Percentiles rank a stretch among this genome's conserved stretches.
phyloP scores from a whole-genome alignment of 2,888 invertebrate species.

The Drosophila setosimentum region DNA sequence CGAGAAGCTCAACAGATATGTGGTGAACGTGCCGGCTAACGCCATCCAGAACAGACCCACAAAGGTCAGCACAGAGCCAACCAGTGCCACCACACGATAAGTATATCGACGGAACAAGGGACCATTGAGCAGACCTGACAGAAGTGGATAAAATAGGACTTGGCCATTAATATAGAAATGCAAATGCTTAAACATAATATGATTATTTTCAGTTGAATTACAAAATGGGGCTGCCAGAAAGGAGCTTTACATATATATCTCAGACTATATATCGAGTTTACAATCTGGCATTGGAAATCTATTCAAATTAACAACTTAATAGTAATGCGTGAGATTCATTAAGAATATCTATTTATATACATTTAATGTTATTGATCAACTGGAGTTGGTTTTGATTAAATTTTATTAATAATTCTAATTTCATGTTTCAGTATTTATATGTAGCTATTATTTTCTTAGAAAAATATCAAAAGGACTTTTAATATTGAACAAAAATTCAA shows the following conservation, averaged over 20 bases:
- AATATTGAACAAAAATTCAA: too few relatives aligned
- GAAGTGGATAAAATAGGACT: not conserved
- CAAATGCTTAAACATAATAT: not conserved
- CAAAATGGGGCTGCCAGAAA: too few relatives aligned
- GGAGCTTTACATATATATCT: too few relatives aligned
- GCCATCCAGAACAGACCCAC: constrained; percentile 87
- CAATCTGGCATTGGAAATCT: not conserved
- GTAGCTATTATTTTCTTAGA: not conserved
- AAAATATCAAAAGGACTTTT: not conserved
- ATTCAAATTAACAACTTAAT: not conserved
- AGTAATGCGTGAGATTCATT: not conserved
- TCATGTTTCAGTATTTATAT: not conserved
- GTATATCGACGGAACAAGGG: constrained; percentile 89
- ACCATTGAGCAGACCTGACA: constrained; percentile 88
- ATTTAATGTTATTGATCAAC: not conserved
- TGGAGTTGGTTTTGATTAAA: not conserved
- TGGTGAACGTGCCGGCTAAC: constrained; percentile 88
- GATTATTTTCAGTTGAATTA: too few relatives aligned
- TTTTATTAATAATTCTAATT: not conserved
- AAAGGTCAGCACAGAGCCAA: constrained; percentile 88
- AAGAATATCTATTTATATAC: not conserved
- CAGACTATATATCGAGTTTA: not conserved
- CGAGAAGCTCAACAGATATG: constrained; percentile 86
- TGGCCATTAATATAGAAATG: not conserved
- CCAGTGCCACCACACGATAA: constrained; percentile 89